Percentiles rank a stretch among this genome's conserved stretches.
phyloP scores from a whole-genome alignment of 1,140 invertebrate genomes.

The Meloidogyne floridensis region DNA sequence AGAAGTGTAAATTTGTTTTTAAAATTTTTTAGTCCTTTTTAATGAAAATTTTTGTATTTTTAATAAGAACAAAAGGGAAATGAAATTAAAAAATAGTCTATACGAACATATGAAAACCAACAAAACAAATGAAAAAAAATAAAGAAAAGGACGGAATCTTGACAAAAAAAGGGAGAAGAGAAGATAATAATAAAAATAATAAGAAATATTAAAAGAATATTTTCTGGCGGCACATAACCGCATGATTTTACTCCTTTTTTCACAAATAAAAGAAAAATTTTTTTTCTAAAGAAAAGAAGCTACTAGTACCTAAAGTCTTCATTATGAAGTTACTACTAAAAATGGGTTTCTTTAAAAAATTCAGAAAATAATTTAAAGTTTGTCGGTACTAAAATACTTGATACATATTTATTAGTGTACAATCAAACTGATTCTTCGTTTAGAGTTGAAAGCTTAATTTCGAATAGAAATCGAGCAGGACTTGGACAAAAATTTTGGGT shows the following conservation, averaged over 20 bases:
- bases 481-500: too few relatives aligned
- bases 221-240: background rate
- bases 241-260: background rate
- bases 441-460: too few relatives aligned
- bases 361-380: too few relatives aligned
- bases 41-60: constrained; percentile 6
- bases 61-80: background rate
- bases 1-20: background rate
- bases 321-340: too few relatives aligned
- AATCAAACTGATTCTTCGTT: too few relatives aligned
- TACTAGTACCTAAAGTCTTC: too few relatives aligned
- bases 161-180: background rate
- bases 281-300: too few relatives aligned
- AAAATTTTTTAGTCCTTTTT: background rate
- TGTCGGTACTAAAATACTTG: too few relatives aligned
- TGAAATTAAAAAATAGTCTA: constrained; percentile 6
- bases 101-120: background rate
- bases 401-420: too few relatives aligned
- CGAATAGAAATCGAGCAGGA: too few relatives aligned
- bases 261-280: background rate
- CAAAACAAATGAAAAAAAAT: background rate
- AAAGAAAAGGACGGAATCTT: background rate
- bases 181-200: background rate
- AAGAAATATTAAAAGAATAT: background rate
- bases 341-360: too few relatives aligned